A percentile compares a stretch with the other conserved stretches of the same genome.
Evolutionary conservation across 2,888 invertebrate genomes (phyloP).

Genomic region (Ornithoptera priamus): DNA sequence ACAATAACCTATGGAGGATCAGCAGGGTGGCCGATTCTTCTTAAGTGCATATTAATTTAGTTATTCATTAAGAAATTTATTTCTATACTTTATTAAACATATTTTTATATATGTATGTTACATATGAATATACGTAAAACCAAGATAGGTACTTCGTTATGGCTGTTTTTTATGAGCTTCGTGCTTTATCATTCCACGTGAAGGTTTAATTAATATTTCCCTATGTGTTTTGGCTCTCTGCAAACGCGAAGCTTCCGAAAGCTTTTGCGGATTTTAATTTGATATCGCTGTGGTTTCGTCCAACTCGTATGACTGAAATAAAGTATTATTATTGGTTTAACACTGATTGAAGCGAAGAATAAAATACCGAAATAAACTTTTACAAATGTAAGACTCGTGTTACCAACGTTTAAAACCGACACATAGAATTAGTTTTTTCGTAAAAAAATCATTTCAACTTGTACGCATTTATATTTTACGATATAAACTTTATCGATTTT

Average conservation of each 20-base stretch:
- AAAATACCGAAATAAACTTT: neutral
- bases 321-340: slow-evolving; percentile 6
- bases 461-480: too few species aligned
- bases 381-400: neutral
- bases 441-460: too few species aligned
- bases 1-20: too few species aligned
- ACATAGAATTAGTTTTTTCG: neutral
- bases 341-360: neutral
- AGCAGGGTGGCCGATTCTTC: too few species aligned
- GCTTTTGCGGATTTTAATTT: slow-evolving; percentile 49
- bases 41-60: too few species aligned
- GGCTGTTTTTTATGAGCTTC: slow-evolving; percentile 43
- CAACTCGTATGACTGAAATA: slow-evolving; percentile 8
- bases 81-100: neutral
- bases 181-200: slow-evolving; percentile 53
- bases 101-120: neutral
- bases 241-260: slow-evolving; percentile 41
- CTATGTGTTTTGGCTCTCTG: slow-evolving; percentile 51
- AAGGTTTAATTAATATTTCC: slow-evolving; percentile 56
- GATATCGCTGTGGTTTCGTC: slow-evolving; percentile 30
- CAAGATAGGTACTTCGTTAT: neutral
- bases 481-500: too few species aligned
- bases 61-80: too few species aligned
- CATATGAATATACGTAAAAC: neutral
- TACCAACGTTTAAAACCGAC: neutral